These are phyloP conservation scores for Biston betularia DNA, from an alignment of 2,888 invertebrate species.

Conservation along the genomic window DNA sequence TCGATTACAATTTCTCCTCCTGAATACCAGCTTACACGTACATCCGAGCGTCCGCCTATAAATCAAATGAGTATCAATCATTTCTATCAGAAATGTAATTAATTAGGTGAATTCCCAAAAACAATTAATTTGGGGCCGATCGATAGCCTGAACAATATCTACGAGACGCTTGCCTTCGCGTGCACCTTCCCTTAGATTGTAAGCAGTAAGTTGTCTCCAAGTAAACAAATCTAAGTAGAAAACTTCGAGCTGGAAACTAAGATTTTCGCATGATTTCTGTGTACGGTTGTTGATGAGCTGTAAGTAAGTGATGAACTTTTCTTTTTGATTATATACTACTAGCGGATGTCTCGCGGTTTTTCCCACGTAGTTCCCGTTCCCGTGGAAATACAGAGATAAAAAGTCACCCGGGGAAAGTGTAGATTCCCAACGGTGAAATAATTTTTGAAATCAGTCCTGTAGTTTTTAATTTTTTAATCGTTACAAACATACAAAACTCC, in stretches of 20 bases:
- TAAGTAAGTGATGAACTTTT: no score
- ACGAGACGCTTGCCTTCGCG: neutral
- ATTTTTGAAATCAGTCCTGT: no score
- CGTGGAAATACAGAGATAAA: no score
- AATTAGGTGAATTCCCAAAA: slow-evolving; percentile 25
- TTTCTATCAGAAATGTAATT: slow-evolving; percentile 29
- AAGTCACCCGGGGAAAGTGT: no score
- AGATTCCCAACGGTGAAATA: no score
- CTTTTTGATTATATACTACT: no score
- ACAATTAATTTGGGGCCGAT: slow-evolving; percentile 41
- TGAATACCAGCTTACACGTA: neutral
- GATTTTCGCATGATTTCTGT: neutral
- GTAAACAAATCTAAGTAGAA: neutral
- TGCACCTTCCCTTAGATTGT: neutral
- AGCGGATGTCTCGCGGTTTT: no score
- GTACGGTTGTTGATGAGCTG: neutral
- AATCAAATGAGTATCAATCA: slow-evolving; percentile 13
- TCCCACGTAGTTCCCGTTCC: no score
- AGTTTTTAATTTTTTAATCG: no score
- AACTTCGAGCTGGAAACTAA: neutral
- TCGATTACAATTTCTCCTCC: no score
- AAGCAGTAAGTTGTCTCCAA: slow-evolving; percentile 1
- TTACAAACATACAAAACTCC: no score
- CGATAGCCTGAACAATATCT: slow-evolving; percentile 35
- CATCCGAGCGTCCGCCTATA: neutral